Conservation (phyloP, 2,113 vertebrate species). For the Fregetta grallaria region DNA sequence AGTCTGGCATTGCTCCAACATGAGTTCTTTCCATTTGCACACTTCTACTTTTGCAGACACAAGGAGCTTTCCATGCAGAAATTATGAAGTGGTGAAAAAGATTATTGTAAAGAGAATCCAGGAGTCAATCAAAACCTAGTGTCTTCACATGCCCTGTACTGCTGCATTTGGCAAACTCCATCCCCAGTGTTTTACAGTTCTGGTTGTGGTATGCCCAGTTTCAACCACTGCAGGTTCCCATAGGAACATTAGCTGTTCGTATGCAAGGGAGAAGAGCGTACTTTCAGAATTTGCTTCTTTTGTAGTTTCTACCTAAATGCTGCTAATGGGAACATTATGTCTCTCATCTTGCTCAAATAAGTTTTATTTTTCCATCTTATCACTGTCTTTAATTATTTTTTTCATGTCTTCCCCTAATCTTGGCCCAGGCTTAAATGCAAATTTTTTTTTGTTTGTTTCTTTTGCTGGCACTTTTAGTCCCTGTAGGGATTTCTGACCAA, state of each 20-base stretch:
- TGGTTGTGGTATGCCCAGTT: not conserved
- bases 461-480: not conserved
- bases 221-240: not conserved
- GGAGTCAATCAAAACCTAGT: not conserved
- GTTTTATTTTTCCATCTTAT: not conserved
- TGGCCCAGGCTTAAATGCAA: not conserved
- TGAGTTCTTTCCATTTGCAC: not conserved
- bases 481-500: not conserved
- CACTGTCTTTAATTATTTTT: not conserved
- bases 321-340: not conserved
- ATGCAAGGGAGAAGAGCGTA: not conserved
- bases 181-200: not conserved
- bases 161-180: not conserved
- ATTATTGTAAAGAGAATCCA: not conserved
- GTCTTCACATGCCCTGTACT: not conserved
- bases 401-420: not conserved
- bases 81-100: not conserved
- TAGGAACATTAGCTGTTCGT: not conserved
- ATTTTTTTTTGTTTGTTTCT: not conserved
- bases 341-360: not conserved
- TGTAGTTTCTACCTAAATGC: not conserved
- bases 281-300: not conserved
- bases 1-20: not conserved
- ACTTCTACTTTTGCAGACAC: not conserved
- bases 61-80: not conserved